Percentiles rank a stretch among this genome's conserved stretches.
Evolutionary conservation across 2,888 invertebrate genomes (phyloP).

Genomic region (Odontocerum albicorne): DNA sequence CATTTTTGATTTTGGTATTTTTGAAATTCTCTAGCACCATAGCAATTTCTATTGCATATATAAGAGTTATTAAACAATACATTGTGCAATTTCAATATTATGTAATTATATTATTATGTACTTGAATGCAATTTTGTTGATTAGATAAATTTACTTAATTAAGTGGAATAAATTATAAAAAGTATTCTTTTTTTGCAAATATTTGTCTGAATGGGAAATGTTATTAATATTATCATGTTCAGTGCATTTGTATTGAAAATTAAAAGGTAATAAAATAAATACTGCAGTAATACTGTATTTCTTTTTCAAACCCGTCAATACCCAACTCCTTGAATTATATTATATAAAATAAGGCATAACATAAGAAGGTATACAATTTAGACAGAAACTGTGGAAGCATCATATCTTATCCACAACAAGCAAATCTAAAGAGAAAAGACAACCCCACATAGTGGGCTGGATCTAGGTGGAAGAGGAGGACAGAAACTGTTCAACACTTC

Average conservation of each 20-base stretch:
- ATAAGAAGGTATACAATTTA: no score
- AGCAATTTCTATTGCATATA: conserved; percentile 17
- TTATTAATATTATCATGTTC: conserved; percentile 29
- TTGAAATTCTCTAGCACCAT: conserved; percentile 11
- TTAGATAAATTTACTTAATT: conserved; percentile 30
- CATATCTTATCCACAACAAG: no score
- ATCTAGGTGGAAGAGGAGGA: no score
- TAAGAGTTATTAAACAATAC: conserved; percentile 13
- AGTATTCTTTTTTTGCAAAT: conserved; percentile 34
- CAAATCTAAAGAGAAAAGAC: no score
- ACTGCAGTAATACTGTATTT: conserved; percentile 14
- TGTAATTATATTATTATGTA: conserved; percentile 19
- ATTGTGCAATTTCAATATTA: conserved; percentile 35
- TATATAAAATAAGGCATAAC: no score
- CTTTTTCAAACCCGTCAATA: no score
- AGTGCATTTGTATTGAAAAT: conserved; percentile 36
- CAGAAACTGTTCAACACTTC: no score
- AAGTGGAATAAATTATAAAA: conserved; percentile 26
- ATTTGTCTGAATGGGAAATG: conserved; percentile 27
- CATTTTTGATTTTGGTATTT: conserved; percentile 17
- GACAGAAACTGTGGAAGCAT: no score
- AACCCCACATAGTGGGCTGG: no score
- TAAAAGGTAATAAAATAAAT: conserved; percentile 30
- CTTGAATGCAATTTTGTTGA: conserved; percentile 35
- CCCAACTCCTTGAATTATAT: no score